phyloP scores from a whole-genome alignment of 2,797 vertebrate species.

The Diceros bicornis region DNA sequence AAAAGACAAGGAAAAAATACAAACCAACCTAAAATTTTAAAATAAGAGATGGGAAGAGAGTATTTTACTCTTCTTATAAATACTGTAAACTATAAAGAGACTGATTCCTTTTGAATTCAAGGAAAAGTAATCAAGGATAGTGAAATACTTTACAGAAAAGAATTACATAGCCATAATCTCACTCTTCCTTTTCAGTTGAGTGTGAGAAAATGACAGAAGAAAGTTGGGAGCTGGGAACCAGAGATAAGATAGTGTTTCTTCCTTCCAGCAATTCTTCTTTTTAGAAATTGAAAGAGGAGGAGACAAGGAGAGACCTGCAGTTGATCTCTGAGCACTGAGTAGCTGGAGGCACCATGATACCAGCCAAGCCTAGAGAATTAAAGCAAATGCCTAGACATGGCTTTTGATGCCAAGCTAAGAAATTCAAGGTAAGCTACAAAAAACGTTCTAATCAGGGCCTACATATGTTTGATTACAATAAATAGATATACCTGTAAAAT shows the following conservation, averaged over 20 bases:
- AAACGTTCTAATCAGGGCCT: not conserved
- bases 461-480: not conserved
- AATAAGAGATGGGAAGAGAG: constrained; percentile 6
- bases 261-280: constrained; percentile 45
- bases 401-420: constrained; percentile 22
- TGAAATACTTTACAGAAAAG: constrained; percentile 11
- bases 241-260: constrained; percentile 63
- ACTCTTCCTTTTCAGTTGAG: not conserved
- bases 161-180: not conserved
- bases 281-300: constrained; percentile 13
- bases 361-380: constrained; percentile 29
- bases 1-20: not conserved
- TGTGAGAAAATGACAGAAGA: constrained; percentile 57
- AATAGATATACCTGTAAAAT: constrained; percentile 12
- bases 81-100: not conserved
- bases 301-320: not conserved
- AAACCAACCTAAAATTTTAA: not conserved
- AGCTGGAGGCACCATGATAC: not conserved
- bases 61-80: not conserved
- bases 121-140: constrained; percentile 1
- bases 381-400: not conserved
- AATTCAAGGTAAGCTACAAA: not conserved
- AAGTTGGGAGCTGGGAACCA: constrained; percentile 32
- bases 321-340: not conserved
- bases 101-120: constrained; percentile 54